Evolutionary conservation across 1,140 invertebrate species (phyloP).

Genomic region (Mya arenaria): DNA sequence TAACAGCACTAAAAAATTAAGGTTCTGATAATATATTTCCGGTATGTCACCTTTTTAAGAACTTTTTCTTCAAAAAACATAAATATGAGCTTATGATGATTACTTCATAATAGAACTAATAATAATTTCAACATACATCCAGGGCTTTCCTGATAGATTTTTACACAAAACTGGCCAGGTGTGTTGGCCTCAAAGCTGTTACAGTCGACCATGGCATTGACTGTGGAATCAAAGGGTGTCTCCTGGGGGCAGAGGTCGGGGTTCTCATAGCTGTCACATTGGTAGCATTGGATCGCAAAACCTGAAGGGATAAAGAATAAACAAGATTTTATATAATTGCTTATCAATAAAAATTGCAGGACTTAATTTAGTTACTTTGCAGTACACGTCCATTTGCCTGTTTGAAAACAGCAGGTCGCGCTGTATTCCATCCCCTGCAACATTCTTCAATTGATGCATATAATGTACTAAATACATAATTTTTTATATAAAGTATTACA

Average conservation of each 20-base stretch:
- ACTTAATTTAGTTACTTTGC: too few species aligned
- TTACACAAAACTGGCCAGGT: conserved; percentile 81
- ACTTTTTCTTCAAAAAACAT: not conserved
- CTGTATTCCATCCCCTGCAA: too few species aligned
- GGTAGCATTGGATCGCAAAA: conserved; percentile 79
- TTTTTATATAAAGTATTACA: too few species aligned
- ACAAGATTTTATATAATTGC: too few species aligned
- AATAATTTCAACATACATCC: conserved; percentile 76
- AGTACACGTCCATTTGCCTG: too few species aligned
- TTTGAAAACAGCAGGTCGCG: too few species aligned
- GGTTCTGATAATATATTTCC: too few species aligned
- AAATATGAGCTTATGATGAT: not conserved
- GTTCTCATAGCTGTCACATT: conserved; percentile 82
- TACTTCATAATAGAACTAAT: not conserved
- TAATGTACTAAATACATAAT: too few species aligned
- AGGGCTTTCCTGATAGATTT: conserved; percentile 80
- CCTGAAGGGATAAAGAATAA: too few species aligned
- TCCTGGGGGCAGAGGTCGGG: conserved; percentile 75
- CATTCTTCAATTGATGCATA: too few species aligned
- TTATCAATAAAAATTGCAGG: too few species aligned
- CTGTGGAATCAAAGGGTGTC: conserved; percentile 75
- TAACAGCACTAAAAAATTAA: too few species aligned
- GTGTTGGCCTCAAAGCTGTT: conserved; percentile 79
- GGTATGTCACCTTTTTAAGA: not conserved
- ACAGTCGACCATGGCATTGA: conserved; percentile 80